Evolutionary conservation across 1,140 invertebrate genomes (phyloP).

Genomic region (Papilio polyxenes): DNA sequence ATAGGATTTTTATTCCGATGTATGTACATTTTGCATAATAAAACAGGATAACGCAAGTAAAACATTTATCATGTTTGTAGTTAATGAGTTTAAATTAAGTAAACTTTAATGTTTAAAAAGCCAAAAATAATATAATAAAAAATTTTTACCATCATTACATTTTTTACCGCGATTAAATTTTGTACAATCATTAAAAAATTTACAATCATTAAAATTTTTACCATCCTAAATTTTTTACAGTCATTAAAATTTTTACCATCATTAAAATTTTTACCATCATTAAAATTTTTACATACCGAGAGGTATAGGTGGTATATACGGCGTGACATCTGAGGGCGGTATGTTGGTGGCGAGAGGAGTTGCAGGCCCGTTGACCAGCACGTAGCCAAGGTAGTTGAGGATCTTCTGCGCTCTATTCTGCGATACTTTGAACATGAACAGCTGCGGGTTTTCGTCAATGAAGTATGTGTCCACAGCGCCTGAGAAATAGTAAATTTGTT

Average conservation of each 20-base stretch:
- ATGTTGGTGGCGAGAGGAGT: conserved; percentile 96
- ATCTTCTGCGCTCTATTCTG: conserved; percentile 98
- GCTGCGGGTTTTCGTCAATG: conserved; percentile 98
- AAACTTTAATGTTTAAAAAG: no score
- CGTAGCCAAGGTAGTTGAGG: conserved; percentile 93
- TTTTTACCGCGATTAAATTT: no score
- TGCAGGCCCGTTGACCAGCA: conserved; percentile 97
- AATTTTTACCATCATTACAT: conserved; percentile 40
- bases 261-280: neutral
- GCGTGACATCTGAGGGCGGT: conserved; percentile 92
- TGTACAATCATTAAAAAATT: no score
- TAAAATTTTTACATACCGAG: conserved; percentile 83
- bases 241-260: no score
- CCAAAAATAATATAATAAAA: neutral
- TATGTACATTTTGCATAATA: no score
- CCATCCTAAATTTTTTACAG: neutral
- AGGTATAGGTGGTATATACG: conserved; percentile 91
- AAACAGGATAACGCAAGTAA: no score
- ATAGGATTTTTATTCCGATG: conserved; percentile 44
- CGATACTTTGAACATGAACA: conserved; percentile 94
- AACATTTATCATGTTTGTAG: no score
- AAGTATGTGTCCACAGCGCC: conserved; percentile 97
- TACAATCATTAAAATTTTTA: neutral
- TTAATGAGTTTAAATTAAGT: no score
- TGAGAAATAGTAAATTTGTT: conserved; percentile 40